Percentiles rank a stretch among this genome's conserved stretches.
Conservation (phyloP, 2,113 vertebrate species). For the Cisticola juncidis region DNA sequence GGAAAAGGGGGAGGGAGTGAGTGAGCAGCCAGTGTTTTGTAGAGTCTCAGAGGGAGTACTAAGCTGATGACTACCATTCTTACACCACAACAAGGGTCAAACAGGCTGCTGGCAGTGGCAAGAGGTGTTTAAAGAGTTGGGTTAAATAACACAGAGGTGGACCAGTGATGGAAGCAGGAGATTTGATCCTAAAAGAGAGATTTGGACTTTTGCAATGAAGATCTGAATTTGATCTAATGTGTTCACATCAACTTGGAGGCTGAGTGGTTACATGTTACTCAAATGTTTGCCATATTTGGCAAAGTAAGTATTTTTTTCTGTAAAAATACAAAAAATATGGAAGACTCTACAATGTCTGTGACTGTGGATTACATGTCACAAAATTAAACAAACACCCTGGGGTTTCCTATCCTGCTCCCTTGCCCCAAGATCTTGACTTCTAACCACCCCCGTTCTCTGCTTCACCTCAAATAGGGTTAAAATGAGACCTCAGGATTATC, state of each 20-base stretch:
- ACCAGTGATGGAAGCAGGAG: not conserved
- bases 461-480: not conserved
- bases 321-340: not conserved
- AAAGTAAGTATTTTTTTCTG: not conserved
- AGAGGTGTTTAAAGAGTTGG: not conserved
- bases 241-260: not conserved
- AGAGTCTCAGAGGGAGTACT: not conserved
- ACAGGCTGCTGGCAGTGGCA: not conserved
- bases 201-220: not conserved
- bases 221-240: not conserved
- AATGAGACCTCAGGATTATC: not conserved
- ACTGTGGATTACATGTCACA: accelerated
- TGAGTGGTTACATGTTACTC: not conserved
- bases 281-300: not conserved
- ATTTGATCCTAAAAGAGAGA: not conserved
- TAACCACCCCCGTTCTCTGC: not conserved
- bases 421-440: not conserved
- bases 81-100: not conserved
- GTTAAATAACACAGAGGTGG: not conserved
- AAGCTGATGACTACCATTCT: not conserved
- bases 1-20: not conserved
- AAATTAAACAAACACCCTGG: not conserved
- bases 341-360: not conserved
- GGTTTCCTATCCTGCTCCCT: not conserved
- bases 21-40: not conserved